phyloP scores from a whole-genome alignment of 2,797 vertebrate species.

The Oryzias sinensis region DNA sequence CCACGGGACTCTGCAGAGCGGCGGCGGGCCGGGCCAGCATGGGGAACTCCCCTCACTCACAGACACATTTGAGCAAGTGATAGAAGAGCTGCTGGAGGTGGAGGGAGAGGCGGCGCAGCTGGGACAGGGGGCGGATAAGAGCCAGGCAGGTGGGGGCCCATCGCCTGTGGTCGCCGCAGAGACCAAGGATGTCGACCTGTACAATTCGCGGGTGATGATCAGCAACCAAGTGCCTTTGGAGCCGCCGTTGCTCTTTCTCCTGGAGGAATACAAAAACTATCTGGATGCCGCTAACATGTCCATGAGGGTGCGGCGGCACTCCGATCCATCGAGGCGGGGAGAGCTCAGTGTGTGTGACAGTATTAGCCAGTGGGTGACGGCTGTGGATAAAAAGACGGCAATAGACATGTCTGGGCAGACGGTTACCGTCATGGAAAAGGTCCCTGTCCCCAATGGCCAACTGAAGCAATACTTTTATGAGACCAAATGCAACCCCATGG shows the following conservation, averaged over 20 bases:
- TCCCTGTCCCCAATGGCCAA: slow-evolving; percentile 97
- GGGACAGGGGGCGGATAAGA: slow-evolving; percentile 79
- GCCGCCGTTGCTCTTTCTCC: slow-evolving; percentile 97
- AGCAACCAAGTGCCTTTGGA: slow-evolving; percentile 99
- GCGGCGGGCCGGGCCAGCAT: slow-evolving; percentile 80
- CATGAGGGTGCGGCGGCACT: slow-evolving; percentile 97
- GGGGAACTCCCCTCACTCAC: slow-evolving; percentile 88
- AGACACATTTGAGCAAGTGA: slow-evolving; percentile 98
- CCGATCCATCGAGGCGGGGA: slow-evolving; percentile 93
- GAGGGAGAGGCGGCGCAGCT: slow-evolving; percentile 84
- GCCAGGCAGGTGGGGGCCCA: slow-evolving; percentile 80
- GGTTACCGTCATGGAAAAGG: slow-evolving; percentile 97
- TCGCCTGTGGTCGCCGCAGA: slow-evolving; percentile 74
- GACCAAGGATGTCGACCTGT: slow-evolving; percentile 94
- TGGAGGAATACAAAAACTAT: slow-evolving; percentile 99
- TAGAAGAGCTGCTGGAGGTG: slow-evolving; percentile 95
- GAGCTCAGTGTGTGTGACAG: slow-evolving; percentile 99
- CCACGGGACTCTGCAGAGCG: slow-evolving; percentile 92
- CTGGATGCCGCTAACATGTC: slow-evolving; percentile 99
- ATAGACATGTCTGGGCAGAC: slow-evolving; percentile 99
- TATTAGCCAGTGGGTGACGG: slow-evolving; percentile 99
- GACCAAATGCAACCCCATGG: slow-evolving; percentile 99
- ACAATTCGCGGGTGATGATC: slow-evolving; percentile 96
- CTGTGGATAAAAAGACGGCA: slow-evolving; percentile 98
- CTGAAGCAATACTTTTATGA: slow-evolving; percentile 99